Conservation (phyloP, 1,140 invertebrate genomes). For the Orius insidiosus region DNA sequence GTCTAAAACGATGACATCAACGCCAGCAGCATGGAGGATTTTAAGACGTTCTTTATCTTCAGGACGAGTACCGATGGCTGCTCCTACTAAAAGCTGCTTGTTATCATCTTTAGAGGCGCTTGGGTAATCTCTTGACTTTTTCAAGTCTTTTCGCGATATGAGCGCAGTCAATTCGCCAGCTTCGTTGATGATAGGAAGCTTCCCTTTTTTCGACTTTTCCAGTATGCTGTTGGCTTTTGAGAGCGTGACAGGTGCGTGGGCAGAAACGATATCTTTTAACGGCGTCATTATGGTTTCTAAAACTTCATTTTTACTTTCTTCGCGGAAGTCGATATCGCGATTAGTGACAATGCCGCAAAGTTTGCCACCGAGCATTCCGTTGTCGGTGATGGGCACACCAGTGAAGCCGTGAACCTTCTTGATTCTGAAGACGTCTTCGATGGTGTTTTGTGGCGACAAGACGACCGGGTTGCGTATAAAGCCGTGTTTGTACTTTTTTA, state of each 20-base stretch:
- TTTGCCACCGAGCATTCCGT: conserved; percentile 81
- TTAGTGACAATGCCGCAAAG: conserved; percentile 95
- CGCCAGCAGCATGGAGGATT: conserved; percentile 68
- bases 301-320: conserved; percentile 29
- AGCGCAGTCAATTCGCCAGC: conserved; percentile 81
- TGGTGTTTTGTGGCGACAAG: conserved; percentile 63
- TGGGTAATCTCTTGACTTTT: conserved; percentile 92
- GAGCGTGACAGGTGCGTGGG: conserved; percentile 70
- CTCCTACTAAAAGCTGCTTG: conserved; percentile 92
- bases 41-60: conserved; percentile 66
- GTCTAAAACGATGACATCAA: conserved; percentile 96
- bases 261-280: conserved; percentile 73
- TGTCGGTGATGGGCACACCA: conserved; percentile 89
- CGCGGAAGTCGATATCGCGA: conserved; percentile 90
- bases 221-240: conserved; percentile 87
- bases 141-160: conserved; percentile 94
- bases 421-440: conserved; percentile 73
- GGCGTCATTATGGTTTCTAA: conserved; percentile 70
- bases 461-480: conserved; percentile 94
- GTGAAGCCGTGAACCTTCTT: conserved; percentile 88
- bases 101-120: conserved; percentile 94
- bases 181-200: conserved; percentile 89
- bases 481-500: conserved; percentile 98
- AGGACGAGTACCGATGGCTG: conserved; percentile 83
- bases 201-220: conserved; percentile 92